Percentiles rank a stretch among this genome's conserved stretches.
phyloP scores from a whole-genome alignment of 2,113 vertebrate species.

The Narcine bancroftii region DNA sequence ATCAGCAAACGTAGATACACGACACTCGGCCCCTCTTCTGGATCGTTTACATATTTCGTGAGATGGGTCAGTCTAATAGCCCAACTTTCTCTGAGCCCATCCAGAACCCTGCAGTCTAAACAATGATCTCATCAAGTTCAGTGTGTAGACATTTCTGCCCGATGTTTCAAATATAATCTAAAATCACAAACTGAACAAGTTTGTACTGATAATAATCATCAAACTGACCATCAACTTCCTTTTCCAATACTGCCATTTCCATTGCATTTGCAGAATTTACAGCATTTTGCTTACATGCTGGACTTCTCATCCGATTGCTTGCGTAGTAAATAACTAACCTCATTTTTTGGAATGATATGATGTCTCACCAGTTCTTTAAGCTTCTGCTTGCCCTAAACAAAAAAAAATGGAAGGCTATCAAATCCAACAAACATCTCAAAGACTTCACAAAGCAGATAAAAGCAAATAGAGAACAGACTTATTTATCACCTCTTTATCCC shows the following conservation, averaged over 20 bases:
- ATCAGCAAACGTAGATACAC: too few species aligned
- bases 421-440: background rate
- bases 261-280: background rate
- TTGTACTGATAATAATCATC: background rate
- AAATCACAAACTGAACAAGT: too few species aligned
- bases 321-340: slow-evolving; percentile 50
- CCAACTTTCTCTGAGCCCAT: background rate
- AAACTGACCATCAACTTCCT: background rate
- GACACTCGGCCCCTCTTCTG: too few species aligned
- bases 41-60: too few species aligned
- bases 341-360: slow-evolving; percentile 62
- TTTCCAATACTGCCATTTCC: background rate
- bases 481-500: background rate
- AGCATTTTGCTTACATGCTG: background rate
- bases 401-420: slow-evolving; percentile 38
- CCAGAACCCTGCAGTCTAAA: background rate
- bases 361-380: slow-evolving; percentile 75
- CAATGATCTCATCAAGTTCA: background rate
- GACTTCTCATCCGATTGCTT: background rate
- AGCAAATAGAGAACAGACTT: background rate
- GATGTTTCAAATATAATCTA: too few species aligned
- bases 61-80: background rate
- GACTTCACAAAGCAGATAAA: background rate
- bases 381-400: slow-evolving; percentile 69
- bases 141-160: background rate